Evolutionary conservation across 2,113 vertebrate genomes (phyloP).

Genomic region (Tyrannus savana): DNA sequence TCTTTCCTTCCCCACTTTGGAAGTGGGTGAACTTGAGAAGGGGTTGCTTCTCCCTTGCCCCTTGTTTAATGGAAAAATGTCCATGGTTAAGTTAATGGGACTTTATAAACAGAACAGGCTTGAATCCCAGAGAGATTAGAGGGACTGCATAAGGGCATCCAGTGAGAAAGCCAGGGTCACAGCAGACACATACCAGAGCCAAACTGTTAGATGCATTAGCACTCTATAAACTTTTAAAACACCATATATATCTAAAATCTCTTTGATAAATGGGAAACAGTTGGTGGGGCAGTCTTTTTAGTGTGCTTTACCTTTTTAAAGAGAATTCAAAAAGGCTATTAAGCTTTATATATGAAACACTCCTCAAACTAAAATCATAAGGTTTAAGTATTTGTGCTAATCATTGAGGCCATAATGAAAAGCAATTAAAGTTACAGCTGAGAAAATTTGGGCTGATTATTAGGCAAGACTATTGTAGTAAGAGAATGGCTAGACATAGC

Average conservation of each 20-base stretch:
- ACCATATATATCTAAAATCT: background rate
- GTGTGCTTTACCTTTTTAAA: background rate
- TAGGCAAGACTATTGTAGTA: background rate
- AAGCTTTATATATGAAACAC: background rate
- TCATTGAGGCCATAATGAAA: background rate
- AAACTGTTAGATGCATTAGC: background rate
- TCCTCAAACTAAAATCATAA: background rate
- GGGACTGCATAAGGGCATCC: background rate
- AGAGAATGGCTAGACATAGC: background rate
- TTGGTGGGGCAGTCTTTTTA: background rate
- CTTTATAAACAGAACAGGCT: background rate
- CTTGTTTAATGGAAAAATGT: background rate
- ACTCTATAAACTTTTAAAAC: background rate
- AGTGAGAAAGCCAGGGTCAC: background rate
- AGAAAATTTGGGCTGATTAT: background rate
- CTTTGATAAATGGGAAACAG: slow-evolving; percentile 22
- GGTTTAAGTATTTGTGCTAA: background rate
- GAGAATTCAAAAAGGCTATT: background rate
- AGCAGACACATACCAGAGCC: background rate
- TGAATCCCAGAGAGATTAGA: background rate
- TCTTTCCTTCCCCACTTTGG: background rate
- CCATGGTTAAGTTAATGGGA: background rate
- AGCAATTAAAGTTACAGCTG: background rate
- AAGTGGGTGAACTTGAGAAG: background rate
- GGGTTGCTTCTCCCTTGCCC: background rate